Evolutionary conservation across 2,888 invertebrate genomes (phyloP), one percentile per base, ranked within the genome.

Genomic region (Neocrepidodera transversa): DNA sequence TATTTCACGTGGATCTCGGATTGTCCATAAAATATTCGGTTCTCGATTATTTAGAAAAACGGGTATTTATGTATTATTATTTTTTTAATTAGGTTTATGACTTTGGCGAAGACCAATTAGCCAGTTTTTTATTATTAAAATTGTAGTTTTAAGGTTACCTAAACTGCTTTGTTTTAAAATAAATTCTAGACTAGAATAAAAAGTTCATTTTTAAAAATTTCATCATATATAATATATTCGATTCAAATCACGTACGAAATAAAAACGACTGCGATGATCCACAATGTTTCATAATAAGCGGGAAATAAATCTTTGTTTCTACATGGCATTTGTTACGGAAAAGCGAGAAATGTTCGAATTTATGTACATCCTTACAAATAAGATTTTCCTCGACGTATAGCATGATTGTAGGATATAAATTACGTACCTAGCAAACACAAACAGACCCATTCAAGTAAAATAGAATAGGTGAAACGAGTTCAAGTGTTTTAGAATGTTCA

Each of bases 331-430:
- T 50, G 5, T 13, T 13, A 7, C 11, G 32, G 28, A 8, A 18
- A 30, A 30, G 47, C 30, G 30, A 18, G 35, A 35, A 49, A 50
- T 13, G 13, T 13, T 14, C 13, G 13, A 38, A 38, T 38, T 38
- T 8, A 2, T 3, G 8, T 38, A 16, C 30, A 13, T 36, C 50
- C 10, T 35, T 26, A n/a, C 47, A 13, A 28, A 56, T 32, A 50
- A 26, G 23, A 45, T 50, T 26, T 28, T 18, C 20, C 28, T 20
- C 14, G 38, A 20, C 17, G 20, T 36, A 26, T 58, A 18, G 51
- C 57, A 51, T 58, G 57, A 16, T 43, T 30, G 11, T 13, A 35
- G 43, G 11, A 30, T 51, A 51, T 51, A 58, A 51, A 51, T 58
- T 51, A 58, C 47, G 14, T 38, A 17, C 38, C 38, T 16, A 17